These are phyloP conservation scores for Rhyzopertha dominica DNA, from an alignment of 1,140 invertebrate species.

Conservation along the genomic window DNA sequence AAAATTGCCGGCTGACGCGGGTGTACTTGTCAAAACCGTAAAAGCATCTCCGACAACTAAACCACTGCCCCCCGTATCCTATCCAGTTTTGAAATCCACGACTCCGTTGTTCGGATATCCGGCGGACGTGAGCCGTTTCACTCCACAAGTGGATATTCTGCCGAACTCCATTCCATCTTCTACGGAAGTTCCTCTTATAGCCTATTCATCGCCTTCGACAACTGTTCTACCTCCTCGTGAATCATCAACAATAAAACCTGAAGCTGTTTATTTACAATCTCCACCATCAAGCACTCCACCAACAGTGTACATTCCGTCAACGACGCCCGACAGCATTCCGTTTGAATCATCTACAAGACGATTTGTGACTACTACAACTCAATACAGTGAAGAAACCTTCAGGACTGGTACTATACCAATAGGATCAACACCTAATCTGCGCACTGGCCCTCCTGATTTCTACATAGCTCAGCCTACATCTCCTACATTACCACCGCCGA, in stretches of 20 bases:
- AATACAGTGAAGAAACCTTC: too few species aligned
- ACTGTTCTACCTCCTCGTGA: slow-evolving; percentile 3
- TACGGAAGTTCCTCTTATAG: slow-evolving; percentile 7
- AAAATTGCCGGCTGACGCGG: slow-evolving; percentile 58
- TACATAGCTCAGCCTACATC: slow-evolving; percentile 10
- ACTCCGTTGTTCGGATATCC: too few species aligned
- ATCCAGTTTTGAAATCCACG: too few species aligned
- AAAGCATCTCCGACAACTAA: slow-evolving; percentile 4
- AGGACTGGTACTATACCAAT: too few species aligned
- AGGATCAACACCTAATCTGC: too few species aligned
- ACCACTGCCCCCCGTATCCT: slow-evolving; percentile 2
- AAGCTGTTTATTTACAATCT: background rate
- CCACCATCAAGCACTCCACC: slow-evolving; percentile 5
- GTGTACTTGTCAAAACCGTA: slow-evolving; percentile 46
- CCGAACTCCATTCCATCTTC: slow-evolving; percentile 29
- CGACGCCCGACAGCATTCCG: too few species aligned
- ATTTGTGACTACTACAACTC: too few species aligned
- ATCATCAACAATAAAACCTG: slow-evolving; percentile 9
- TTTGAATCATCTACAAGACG: too few species aligned
- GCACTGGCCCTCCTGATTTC: slow-evolving; percentile 11
- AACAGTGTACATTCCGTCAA: slow-evolving; percentile 9
- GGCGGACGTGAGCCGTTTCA: too few species aligned
- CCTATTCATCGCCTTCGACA: background rate
- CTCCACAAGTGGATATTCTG: too few species aligned
- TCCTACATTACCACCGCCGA: slow-evolving; percentile 18